These are phyloP conservation scores for Drosophila peninsularis DNA, from an alignment of 2,888 invertebrate species.

Conservation along the genomic window DNA sequence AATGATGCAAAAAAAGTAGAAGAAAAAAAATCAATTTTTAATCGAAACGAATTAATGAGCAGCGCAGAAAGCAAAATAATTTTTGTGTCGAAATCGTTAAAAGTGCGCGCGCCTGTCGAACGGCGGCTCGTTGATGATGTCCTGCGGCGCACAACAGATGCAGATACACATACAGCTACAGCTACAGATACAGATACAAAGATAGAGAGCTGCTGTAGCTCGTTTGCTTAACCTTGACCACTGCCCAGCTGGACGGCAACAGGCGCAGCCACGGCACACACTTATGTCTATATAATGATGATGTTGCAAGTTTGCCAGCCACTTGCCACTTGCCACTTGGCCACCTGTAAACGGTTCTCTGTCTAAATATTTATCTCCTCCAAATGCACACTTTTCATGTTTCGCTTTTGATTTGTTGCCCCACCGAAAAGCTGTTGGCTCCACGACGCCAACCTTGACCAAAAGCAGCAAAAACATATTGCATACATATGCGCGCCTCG, in stretches of 20 bases:
- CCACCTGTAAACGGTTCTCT: slow-evolving; percentile 74
- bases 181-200: slow-evolving; percentile 21
- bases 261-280: slow-evolving; percentile 2
- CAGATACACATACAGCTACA: slow-evolving; percentile 24
- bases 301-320: slow-evolving; percentile 63
- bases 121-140: slow-evolving; percentile 68
- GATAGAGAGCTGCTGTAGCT: slow-evolving; percentile 29
- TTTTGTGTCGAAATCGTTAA: slow-evolving; percentile 76
- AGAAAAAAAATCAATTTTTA: slow-evolving; percentile 64
- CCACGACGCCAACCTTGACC: slow-evolving; percentile 45
- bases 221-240: slow-evolving; percentile 75
- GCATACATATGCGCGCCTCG: slow-evolving; percentile 75
- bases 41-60: slow-evolving; percentile 80
- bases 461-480: slow-evolving; percentile 66
- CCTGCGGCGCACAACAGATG: slow-evolving; percentile 69
- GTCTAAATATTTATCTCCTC: slow-evolving; percentile 69
- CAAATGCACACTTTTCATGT: slow-evolving; percentile 33
- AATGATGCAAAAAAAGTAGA: slow-evolving; percentile 55
- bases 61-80: slow-evolving; percentile 66
- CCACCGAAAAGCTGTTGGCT: slow-evolving; percentile 43
- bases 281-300: slow-evolving; percentile 51
- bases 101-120: slow-evolving; percentile 66
- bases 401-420: slow-evolving; percentile 70
- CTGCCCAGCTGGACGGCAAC: slow-evolving; percentile 68
- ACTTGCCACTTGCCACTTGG: slow-evolving; percentile 24